A percentile compares a stretch with the other conserved stretches of the same genome.
Evolutionary conservation across 2,888 invertebrate species (phyloP).

Genomic region (Stenchaetothrips biformis): DNA sequence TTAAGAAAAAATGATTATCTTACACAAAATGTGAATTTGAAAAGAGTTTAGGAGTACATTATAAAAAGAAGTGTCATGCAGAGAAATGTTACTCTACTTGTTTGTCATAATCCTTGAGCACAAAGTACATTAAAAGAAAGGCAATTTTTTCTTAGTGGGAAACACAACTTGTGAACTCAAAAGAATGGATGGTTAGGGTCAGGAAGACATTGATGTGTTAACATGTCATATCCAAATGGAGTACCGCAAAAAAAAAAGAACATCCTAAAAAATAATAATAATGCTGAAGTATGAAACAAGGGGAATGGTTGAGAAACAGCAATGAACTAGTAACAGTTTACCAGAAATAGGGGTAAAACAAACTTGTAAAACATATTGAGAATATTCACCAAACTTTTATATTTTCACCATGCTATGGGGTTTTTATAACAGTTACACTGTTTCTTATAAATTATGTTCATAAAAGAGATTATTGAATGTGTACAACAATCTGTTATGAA

Average conservation of each 20-base stretch:
- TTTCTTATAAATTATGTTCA: neutral
- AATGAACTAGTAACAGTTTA: neutral
- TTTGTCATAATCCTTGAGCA: constrained; percentile 13
- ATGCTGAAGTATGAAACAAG: neutral
- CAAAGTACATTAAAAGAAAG: neutral
- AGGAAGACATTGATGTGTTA: neutral
- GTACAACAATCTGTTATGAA: neutral
- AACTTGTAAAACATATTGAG: neutral
- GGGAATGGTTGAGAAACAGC: constrained; percentile 4
- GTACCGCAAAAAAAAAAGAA: neutral
- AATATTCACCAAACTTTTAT: neutral
- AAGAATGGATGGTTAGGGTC: neutral
- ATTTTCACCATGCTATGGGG: neutral
- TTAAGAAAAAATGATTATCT: neutral
- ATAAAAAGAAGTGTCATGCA: no score
- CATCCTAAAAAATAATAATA: neutral
- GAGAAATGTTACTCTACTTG: neutral
- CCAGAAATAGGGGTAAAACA: neutral
- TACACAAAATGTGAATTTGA: neutral
- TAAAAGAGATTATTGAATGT: constrained; percentile 3
- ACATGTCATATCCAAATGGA: neutral
- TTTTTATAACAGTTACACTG: no score
- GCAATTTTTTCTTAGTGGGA: neutral
- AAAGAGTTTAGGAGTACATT: no score
- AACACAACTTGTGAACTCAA: neutral